These are phyloP conservation scores for Cepaea hortensis DNA, from an alignment of 2,888 invertebrate genomes.

Conservation along the genomic window DNA sequence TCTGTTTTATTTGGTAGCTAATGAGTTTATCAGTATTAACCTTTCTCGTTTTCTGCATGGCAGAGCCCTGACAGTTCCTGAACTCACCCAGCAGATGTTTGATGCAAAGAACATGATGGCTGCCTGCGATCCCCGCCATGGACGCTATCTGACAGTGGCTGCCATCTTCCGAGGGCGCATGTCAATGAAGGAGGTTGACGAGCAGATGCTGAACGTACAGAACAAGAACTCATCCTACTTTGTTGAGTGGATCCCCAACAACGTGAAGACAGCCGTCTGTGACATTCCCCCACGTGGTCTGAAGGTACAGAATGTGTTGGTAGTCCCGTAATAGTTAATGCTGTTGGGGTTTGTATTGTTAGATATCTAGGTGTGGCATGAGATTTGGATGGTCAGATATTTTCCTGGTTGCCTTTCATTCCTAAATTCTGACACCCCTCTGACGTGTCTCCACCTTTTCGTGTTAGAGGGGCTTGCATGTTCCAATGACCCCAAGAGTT, in stretches of 20 bases:
- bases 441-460: too few species aligned
- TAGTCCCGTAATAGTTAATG: neutral
- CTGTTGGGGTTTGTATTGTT: neutral
- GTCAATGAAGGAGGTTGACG: constrained; percentile 81
- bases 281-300: constrained; percentile 91
- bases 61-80: constrained; percentile 52
- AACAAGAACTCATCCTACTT: constrained; percentile 71
- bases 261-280: constrained; percentile 87
- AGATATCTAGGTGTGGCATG: too few species aligned
- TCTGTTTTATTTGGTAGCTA: too few species aligned
- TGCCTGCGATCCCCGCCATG: constrained; percentile 94
- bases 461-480: too few species aligned
- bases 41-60: neutral
- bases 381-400: too few species aligned
- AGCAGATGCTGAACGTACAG: constrained; percentile 90
- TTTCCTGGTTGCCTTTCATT: too few species aligned
- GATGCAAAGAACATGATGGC: constrained; percentile 99
- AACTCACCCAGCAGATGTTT: constrained; percentile 82
- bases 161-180: constrained; percentile 74
- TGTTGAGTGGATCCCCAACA: constrained; percentile 73
- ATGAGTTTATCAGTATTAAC: too few species aligned
- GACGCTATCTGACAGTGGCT: constrained; percentile 79
- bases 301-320: constrained; percentile 27
- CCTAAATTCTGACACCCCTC: too few species aligned
- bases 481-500: too few species aligned